Evolutionary conservation across 2,113 vertebrate species (phyloP), one percentile per base, ranked within the genome.

Genomic region (Cheirogaleus medius): DNA sequence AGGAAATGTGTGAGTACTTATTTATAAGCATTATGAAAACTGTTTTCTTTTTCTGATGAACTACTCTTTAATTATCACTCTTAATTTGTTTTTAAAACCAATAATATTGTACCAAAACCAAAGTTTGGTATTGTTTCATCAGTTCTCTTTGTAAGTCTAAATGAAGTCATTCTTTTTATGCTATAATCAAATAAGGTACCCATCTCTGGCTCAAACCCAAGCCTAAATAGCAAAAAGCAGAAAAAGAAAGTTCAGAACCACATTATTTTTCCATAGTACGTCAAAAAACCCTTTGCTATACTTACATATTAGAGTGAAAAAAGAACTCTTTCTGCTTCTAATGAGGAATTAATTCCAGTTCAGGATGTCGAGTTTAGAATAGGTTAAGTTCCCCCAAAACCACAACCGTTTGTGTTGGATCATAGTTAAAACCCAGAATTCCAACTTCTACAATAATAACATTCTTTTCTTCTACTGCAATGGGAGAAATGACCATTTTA

Each of bases 381-480:
- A 98, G 96, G 93, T 97, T 99, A 97, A 97, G 96, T 98, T 98
- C 94, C 98, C 97, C 95, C 97, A 99, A 99, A 98, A 34, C 94
- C 98, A 98, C 98, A 98, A 95, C 97, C 98, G 11, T 99, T 99
- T 99, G 96, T 98, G 96, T 98, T 99, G 98, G 99, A 98, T 97
- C 94, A 85, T 90, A 69, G 92, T 98, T 98, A 97, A 98, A 98
- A 99, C 98, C 98, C 98, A 96, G 98, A 98, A 98, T 99, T 99
- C 98, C 98, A 98, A 0, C 95, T 98, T 98, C 97, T 98, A 98
- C 96, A 98, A 97, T 98, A 99, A 98, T 98, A 98, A 98, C 99
- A 99, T 99, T 99, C 98, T 98, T 98, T 97, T 98, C 99, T 98
- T 98, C 97, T 98, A 96, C 94, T 60, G 97, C 98, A 99, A 98